Evolutionary conservation across 2,113 vertebrate genomes (phyloP).

Genomic region (Caloenas nicobarica): DNA sequence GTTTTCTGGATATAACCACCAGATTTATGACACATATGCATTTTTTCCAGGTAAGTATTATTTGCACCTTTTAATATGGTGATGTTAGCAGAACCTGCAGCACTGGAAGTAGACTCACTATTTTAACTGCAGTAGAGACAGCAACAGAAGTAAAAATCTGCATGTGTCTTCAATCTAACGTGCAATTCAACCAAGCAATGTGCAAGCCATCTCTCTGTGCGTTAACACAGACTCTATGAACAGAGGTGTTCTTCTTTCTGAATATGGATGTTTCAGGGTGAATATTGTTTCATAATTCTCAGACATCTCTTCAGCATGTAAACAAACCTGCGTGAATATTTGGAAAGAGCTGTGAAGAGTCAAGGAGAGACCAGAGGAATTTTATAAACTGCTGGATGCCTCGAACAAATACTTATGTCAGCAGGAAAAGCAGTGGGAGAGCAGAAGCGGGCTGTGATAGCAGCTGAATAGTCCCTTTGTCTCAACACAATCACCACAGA

Average conservation of each 20-base stretch:
- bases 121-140: not conserved
- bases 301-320: not conserved
- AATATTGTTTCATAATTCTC: not conserved
- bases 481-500: not conserved
- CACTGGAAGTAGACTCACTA: not conserved
- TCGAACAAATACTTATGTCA: not conserved
- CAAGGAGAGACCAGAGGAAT: not conserved
- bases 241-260: not conserved
- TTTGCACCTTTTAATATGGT: not conserved
- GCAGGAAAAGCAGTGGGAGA: not conserved
- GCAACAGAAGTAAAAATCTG: not conserved
- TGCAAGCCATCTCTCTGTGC: not conserved
- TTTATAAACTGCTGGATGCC: not conserved
- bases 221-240: not conserved
- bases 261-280: not conserved
- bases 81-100: not conserved
- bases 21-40: not conserved
- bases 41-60: not conserved
- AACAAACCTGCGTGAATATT: not conserved
- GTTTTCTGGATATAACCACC: not conserved
- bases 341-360: not conserved
- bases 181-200: not conserved
- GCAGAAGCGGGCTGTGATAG: not conserved
- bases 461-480: not conserved
- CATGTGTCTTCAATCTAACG: not conserved